Conservation (phyloP, 2,888 invertebrate species). For the Ceriagrion tenellum region DNA sequence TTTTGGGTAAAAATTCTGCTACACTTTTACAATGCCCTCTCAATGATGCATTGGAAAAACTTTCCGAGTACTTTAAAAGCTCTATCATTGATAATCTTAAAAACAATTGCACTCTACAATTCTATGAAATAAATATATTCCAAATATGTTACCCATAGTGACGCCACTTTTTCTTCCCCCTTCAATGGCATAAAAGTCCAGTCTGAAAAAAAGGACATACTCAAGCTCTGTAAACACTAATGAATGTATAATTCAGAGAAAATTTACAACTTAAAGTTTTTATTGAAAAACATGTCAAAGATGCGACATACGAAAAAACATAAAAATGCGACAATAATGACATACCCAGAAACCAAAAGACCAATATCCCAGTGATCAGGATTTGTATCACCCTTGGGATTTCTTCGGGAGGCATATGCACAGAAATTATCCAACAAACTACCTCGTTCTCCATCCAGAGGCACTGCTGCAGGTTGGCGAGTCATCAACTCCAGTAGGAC, state of each 20-base stretch:
- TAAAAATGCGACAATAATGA: constrained; percentile 57
- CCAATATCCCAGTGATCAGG: constrained; percentile 91
- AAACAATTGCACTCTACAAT: not conserved
- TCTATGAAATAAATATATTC: not conserved
- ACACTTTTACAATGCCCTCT: no score
- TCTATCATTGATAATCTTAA: not conserved
- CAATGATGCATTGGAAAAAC: no score
- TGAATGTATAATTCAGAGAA: not conserved
- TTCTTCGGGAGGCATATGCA: constrained; percentile 83
- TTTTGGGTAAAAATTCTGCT: no score
- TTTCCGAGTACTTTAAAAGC: not conserved
- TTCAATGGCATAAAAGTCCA: constrained; percentile 87
- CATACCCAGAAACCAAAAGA: constrained; percentile 86
- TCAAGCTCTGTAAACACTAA: not conserved
- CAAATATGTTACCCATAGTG: constrained; percentile 83
- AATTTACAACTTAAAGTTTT: not conserved
- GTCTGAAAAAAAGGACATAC: constrained; percentile 76
- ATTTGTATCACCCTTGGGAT: constrained; percentile 84
- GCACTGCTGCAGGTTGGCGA: constrained; percentile 82
- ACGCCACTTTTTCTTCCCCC: constrained; percentile 85
- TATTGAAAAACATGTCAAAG: no score
- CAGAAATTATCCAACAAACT: constrained; percentile 87
- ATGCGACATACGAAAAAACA: not conserved
- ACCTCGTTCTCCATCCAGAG: constrained; percentile 84
- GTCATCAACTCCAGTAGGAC: constrained; percentile 86